Percentiles rank a stretch among this genome's conserved stretches.
Conservation (phyloP, 35 echinoderm and acorn worm species). For the Diadema setosum region DNA sequence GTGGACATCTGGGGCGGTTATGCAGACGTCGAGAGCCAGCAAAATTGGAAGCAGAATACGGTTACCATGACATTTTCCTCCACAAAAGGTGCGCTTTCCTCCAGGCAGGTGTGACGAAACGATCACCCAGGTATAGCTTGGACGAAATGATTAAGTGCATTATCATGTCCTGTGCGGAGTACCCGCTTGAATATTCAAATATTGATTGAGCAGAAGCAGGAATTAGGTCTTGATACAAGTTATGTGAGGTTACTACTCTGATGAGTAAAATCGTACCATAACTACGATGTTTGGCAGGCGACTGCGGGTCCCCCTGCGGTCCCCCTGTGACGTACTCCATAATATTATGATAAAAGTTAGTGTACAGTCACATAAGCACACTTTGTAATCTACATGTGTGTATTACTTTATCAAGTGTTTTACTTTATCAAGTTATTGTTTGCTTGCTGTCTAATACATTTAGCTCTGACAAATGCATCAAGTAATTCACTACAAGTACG, state of each 20-base stretch:
- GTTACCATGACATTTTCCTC: slow-evolving; percentile 46
- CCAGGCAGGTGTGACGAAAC: not conserved
- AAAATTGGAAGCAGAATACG: slow-evolving; percentile 71
- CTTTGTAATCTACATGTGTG: no score
- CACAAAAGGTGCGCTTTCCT: slow-evolving; percentile 74
- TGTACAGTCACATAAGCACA: no score
- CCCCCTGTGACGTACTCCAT: no score
- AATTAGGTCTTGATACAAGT: not conserved
- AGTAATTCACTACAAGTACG: no score
- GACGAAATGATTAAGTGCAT: not conserved
- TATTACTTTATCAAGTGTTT: no score
- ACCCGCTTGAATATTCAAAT: not conserved
- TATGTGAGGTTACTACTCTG: not conserved
- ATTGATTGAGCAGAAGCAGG: not conserved
- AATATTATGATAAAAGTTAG: no score
- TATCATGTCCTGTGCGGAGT: not conserved
- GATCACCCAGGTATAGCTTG: not conserved
- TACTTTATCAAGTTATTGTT: no score
- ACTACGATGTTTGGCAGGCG: no score
- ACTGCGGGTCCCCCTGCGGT: no score
- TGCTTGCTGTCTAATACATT: no score
- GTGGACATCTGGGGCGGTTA: slow-evolving; percentile 92
- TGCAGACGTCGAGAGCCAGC: slow-evolving; percentile 30
- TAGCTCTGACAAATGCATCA: no score
- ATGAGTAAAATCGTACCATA: no score